Evolutionary conservation across 2,797 vertebrate genomes (phyloP).

Genomic region (Argyrosomus regius): DNA sequence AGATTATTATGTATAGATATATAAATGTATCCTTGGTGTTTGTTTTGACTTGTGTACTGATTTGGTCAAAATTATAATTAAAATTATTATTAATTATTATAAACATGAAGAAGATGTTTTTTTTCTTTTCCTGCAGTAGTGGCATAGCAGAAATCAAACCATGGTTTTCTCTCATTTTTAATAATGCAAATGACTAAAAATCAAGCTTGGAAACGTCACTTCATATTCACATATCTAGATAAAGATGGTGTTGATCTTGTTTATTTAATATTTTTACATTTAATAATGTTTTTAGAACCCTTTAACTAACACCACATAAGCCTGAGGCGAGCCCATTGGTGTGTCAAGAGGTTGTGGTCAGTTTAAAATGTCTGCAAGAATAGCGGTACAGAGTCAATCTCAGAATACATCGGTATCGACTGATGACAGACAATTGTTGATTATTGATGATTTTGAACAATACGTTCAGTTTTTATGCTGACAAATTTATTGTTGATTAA

Average conservation of each 20-base stretch:
- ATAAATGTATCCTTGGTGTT: neutral
- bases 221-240: neutral
- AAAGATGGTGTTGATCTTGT: neutral
- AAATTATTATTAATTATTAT: too few relatives aligned
- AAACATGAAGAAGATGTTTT: neutral
- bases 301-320: neutral
- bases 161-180: neutral
- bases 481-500: neutral
- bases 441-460: too few relatives aligned
- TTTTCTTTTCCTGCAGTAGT: neutral
- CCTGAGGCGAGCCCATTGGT: neutral
- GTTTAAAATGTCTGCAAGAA: neutral
- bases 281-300: neutral
- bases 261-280: neutral
- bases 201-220: neutral
- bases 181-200: neutral
- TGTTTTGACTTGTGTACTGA: neutral
- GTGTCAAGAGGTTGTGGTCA: neutral
- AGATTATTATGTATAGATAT: neutral
- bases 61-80: conserved; percentile 9
- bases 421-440: too few relatives aligned
- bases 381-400: too few relatives aligned
- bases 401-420: too few relatives aligned
- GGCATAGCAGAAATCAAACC: neutral
- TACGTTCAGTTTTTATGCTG: neutral